A percentile compares a stretch with the other conserved stretches of the same genome.
Conservation (phyloP, 2,888 invertebrate genomes). For the Anthrax anthrax region DNA sequence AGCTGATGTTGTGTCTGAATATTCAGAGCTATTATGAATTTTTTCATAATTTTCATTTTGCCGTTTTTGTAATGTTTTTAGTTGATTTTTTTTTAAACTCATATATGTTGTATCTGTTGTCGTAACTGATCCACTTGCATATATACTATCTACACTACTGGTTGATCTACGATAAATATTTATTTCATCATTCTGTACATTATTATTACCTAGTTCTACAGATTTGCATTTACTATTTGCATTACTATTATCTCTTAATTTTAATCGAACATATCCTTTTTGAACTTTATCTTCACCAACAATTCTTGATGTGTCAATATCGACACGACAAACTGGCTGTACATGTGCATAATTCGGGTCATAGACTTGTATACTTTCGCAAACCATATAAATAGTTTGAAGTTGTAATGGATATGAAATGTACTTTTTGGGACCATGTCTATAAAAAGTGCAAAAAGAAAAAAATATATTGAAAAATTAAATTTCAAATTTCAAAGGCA, state of each 20-base stretch:
- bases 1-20: neutral
- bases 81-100: neutral
- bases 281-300: neutral
- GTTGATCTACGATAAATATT: neutral
- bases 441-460: constrained; percentile 7
- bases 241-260: neutral
- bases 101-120: neutral
- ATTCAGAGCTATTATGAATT: neutral
- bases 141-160: neutral
- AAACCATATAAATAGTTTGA: constrained; percentile 51
- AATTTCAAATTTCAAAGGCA: no score
- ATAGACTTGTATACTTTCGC: constrained; percentile 58
- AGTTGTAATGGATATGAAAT: constrained; percentile 42
- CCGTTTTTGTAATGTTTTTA: neutral
- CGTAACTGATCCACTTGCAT: neutral
- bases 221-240: neutral
- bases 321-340: constrained; percentile 45
- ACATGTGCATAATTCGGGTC: constrained; percentile 38
- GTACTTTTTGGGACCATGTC: constrained; percentile 32
- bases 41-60: neutral
- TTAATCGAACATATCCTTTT: constrained; percentile 8
- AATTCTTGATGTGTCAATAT: constrained; percentile 35
- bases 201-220: neutral
- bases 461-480: neutral
- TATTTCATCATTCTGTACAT: neutral